phyloP scores from a whole-genome alignment of 2,113 vertebrate genomes.

The Festucalex cinctus region DNA sequence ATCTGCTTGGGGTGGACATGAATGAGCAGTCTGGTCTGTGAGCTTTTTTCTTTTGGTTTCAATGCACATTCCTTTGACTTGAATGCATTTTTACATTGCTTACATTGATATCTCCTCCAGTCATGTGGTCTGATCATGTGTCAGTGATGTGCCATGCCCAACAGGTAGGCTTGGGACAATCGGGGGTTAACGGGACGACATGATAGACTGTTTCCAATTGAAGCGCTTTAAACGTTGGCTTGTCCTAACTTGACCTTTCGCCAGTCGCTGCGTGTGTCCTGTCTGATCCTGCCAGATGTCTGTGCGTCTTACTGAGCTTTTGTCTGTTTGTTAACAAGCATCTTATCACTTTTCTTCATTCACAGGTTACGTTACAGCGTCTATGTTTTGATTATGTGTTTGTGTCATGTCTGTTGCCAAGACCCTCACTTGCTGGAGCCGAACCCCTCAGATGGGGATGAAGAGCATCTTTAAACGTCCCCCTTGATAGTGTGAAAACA shows the following conservation, averaged over 20 bases:
- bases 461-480: constrained; percentile 34
- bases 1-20: constrained; percentile 92
- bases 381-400: constrained; percentile 56
- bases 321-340: constrained; percentile 69
- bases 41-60: constrained; percentile 88
- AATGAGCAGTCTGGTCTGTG: constrained; percentile 81
- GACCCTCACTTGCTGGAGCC: constrained; percentile 46
- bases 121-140: constrained; percentile 83
- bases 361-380: constrained; percentile 72
- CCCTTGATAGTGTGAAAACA: constrained; percentile 36
- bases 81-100: constrained; percentile 99
- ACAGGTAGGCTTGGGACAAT: constrained; percentile 73
- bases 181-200: constrained; percentile 61
- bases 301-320: constrained; percentile 51
- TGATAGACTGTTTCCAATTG: constrained; percentile 61
- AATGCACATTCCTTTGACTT: constrained; percentile 89
- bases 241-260: not conserved
- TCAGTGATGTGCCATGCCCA: constrained; percentile 87
- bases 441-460: constrained; percentile 43
- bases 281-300: constrained; percentile 67
- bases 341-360: constrained; percentile 65
- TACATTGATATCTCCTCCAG: constrained; percentile 84
- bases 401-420: constrained; percentile 59
- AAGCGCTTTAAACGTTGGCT: constrained; percentile 47
- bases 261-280: constrained; percentile 69